These are phyloP conservation scores for Cygnus olor DNA, from an alignment of 2,797 vertebrate genomes.

Conservation along the genomic window DNA sequence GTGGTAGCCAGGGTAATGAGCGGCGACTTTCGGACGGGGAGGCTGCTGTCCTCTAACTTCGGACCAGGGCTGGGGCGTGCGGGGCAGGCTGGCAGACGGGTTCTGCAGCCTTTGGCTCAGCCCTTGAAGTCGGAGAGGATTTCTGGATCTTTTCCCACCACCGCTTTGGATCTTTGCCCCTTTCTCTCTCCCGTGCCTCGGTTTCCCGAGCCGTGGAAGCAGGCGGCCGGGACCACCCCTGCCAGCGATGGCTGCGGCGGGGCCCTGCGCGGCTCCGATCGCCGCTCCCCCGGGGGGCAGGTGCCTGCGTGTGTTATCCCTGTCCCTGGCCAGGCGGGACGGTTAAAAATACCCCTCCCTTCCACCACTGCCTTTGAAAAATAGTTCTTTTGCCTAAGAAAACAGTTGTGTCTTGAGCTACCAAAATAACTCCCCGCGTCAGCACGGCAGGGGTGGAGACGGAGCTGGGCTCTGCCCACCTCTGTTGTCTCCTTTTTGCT, in stretches of 20 bases:
- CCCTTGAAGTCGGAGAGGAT: background rate
- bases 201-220: background rate
- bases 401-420: background rate
- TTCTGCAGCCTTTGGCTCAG: background rate
- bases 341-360: background rate
- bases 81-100: background rate
- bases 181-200: accelerated
- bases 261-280: too few relatives aligned
- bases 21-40: background rate
- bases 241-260: background rate
- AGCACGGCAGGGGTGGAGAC: background rate
- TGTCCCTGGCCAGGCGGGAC: background rate
- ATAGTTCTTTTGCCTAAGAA: background rate
- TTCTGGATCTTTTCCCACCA: background rate
- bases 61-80: background rate
- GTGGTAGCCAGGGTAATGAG: background rate
- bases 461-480: background rate
- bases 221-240: accelerated
- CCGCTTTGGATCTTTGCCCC: background rate
- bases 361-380: background rate
- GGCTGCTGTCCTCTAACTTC: background rate
- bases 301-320: too few relatives aligned
- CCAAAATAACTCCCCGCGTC: background rate
- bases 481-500: background rate
- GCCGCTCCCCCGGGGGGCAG: too few relatives aligned